Base-by-base conservation (phyloP, 2,888 invertebrate genomes). In the Drosophila subsilvestris region DNA sequence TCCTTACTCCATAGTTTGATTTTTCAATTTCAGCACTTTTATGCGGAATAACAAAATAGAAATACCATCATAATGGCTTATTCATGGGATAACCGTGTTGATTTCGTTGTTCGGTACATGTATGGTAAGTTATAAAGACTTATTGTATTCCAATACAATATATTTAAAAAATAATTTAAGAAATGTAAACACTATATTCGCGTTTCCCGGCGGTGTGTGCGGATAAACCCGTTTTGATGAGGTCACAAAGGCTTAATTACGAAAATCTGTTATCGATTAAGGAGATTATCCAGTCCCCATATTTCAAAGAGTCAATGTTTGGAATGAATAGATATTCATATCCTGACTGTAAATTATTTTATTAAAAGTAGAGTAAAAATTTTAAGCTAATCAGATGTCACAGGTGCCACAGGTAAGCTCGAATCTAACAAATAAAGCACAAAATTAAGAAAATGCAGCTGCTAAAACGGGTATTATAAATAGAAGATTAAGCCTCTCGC, bases 1-100 rank as follows among this genome's bases (percentile, higher is more conserved):
- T 63, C 47, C 51, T 72, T 60, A 53, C 14, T 8, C 2, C 4
- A 29, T 47, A 4, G 32, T 32, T 32, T 32, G 32, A 2, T 37
- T 57, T 49, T 37, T 9, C 71, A 55, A 62, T 76, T 80, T 69
- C 72, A 78, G 74, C 72, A 68, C 78, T 83, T 85, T 78, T 89
- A 85, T 85, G 74, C 63, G 37, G 57, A 56, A 53, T 53, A 42
- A 27, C 47, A 45, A 10, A 22, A 54, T 51, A 1, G 76, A 76
- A 62, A 61, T 75, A 73, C 20, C 27, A 17, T 61, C 67, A 79
- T 74, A 89, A 96, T 96, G 96, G 95, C 96, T 66, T 96, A 96
- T 93, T 94, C 95, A 90, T 97, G 96, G 96, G 96, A 96, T 90
- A 96, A 95, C 92, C 94, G 97, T 91, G 96, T 97, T 77, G 95